Conservation (phyloP, 2,888 invertebrate species). For the Diplolepis rosae region DNA sequence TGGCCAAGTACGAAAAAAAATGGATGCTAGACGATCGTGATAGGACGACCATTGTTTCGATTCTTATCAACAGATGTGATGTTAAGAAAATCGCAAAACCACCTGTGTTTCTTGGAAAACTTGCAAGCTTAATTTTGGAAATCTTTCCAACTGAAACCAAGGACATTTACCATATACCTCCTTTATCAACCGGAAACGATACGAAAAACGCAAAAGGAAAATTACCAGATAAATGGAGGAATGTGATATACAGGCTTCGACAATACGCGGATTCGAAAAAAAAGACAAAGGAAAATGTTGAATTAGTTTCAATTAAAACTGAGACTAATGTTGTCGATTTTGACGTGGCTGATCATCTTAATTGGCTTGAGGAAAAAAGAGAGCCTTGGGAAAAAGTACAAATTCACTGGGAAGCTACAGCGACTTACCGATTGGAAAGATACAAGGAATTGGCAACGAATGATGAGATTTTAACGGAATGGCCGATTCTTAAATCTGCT, state of each 20-base stretch:
- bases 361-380: constrained; percentile 29
- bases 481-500: constrained; percentile 33
- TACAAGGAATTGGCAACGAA: background rate
- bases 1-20: constrained; percentile 15
- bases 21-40: constrained; percentile 26
- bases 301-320: background rate
- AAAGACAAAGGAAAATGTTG: background rate
- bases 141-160: constrained; percentile 28
- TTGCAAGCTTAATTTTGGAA: constrained; percentile 28
- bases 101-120: constrained; percentile 15
- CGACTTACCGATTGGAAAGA: constrained; percentile 10
- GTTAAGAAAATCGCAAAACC: constrained; percentile 8
- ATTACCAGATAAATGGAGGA: constrained; percentile 34
- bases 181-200: constrained; percentile 13
- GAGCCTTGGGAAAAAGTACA: constrained; percentile 32
- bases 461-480: background rate
- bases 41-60: constrained; percentile 11
- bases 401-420: constrained; percentile 30
- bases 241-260: constrained; percentile 22
- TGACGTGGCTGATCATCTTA: constrained; percentile 5
- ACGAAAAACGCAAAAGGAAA: constrained; percentile 35
- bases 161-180: constrained; percentile 32
- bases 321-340: background rate
- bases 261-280: constrained; percentile 11
- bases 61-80: constrained; percentile 19